phyloP scores from a whole-genome alignment of 1,140 invertebrate genomes.

The Drosophila nebulosa region DNA sequence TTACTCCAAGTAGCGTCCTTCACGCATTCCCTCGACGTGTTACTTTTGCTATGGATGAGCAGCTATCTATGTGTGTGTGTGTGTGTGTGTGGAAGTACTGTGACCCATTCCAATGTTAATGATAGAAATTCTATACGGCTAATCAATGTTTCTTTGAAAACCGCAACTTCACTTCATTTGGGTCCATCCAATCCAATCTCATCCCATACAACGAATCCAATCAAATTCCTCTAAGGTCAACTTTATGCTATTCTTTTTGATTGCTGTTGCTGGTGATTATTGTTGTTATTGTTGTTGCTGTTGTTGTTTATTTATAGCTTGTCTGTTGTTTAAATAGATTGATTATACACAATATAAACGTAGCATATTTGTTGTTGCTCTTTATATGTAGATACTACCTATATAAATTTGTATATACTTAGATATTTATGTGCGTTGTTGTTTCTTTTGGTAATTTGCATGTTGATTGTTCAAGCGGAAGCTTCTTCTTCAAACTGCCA shows the following conservation, averaged over 20 bases:
- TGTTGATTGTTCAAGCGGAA: conserved; percentile 70
- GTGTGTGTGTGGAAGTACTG: background rate
- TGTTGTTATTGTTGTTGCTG: background rate
- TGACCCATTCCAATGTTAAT: conserved; percentile 53
- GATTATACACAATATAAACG: conserved; percentile 39
- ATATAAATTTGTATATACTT: background rate
- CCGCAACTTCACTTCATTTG: conserved; percentile 21
- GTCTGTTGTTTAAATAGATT: conserved; percentile 63
- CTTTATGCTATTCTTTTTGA: conserved; percentile 39
- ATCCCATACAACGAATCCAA: conserved; percentile 24
- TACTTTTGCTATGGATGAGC: conserved; percentile 12
- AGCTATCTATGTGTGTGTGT: background rate
- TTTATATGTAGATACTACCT: conserved; percentile 30
- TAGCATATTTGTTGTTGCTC: conserved; percentile 40
- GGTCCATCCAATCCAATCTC: conserved; percentile 36
- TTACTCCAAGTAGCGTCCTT: conserved; percentile 46
- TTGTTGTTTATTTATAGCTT: conserved; percentile 39
- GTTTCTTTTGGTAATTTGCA: conserved; percentile 60
- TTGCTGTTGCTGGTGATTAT: too few relatives aligned
- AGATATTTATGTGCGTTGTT: conserved; percentile 28
- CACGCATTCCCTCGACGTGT: conserved; percentile 63
- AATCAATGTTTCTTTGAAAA: conserved; percentile 40
- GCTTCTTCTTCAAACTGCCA: conserved; percentile 36
- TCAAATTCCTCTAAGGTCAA: conserved; percentile 61
- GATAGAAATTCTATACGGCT: conserved; percentile 57